Conservation (phyloP, 2,797 vertebrate species). For the Argyrosomus regius region DNA sequence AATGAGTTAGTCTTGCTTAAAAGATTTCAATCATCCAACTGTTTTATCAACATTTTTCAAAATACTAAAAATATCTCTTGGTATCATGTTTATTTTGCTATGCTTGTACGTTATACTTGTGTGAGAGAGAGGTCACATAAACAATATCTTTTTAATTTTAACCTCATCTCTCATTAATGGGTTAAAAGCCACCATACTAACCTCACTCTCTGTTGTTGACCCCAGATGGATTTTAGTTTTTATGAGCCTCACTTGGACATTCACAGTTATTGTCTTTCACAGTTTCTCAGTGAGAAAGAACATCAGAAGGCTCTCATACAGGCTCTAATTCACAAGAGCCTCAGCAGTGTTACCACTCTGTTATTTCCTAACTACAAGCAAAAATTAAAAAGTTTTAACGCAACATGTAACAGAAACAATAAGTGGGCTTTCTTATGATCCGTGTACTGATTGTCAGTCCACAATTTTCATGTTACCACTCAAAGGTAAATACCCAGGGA, state of each 20-base stretch:
- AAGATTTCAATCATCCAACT: background rate
- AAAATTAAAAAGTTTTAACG: background rate
- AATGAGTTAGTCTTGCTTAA: too few relatives aligned
- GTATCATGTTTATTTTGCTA: background rate
- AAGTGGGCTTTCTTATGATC: background rate
- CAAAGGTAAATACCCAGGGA: too few relatives aligned
- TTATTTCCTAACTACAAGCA: background rate
- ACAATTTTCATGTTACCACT: background rate
- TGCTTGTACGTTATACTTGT: background rate
- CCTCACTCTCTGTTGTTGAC: slow-evolving; percentile 3
- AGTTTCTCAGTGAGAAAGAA: slow-evolving; percentile 54
- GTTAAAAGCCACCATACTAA: background rate
- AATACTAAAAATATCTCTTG: background rate
- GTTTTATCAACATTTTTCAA: background rate
- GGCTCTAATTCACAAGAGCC: slow-evolving; percentile 43
- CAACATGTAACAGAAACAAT: background rate
- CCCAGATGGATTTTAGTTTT: slow-evolving; percentile 42
- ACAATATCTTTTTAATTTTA: background rate
- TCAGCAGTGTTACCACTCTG: slow-evolving; percentile 8
- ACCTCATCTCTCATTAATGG: background rate
- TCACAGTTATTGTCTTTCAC: slow-evolving; percentile 40
- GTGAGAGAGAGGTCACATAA: background rate
- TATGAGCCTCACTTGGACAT: slow-evolving; percentile 16
- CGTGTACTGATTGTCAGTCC: background rate
- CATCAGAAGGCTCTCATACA: slow-evolving; percentile 35